A percentile compares a stretch with the other conserved stretches of the same genome.
These are phyloP conservation scores for Capricornis sumatraensis DNA, from an alignment of 2,113 vertebrate genomes.

Conservation along the genomic window DNA sequence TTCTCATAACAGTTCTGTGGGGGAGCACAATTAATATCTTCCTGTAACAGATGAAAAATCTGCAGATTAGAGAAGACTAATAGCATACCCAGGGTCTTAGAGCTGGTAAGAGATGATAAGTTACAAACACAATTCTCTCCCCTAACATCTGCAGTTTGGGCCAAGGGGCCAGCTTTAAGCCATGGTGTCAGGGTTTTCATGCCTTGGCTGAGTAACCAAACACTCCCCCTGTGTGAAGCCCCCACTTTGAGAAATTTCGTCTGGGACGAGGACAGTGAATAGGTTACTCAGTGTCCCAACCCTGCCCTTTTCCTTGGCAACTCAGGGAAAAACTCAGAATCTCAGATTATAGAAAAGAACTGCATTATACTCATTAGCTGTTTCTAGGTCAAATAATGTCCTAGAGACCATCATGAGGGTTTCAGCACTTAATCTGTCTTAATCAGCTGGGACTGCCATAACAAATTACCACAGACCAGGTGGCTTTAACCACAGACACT, in stretches of 20 bases:
- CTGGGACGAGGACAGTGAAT: neutral
- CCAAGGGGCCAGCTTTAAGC: neutral
- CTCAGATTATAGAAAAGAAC: neutral
- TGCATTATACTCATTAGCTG: neutral
- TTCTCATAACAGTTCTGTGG: neutral
- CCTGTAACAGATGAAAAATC: neutral
- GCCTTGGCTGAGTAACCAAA: neutral
- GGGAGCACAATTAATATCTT: neutral
- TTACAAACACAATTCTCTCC: neutral
- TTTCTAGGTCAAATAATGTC: neutral
- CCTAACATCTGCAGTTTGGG: neutral
- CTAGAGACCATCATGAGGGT: neutral
- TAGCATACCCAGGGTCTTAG: neutral
- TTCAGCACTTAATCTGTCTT: neutral
- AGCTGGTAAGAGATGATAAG: neutral
- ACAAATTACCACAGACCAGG: neutral
- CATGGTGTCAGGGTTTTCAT: neutral
- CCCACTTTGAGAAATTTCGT: neutral
- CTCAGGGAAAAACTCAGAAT: neutral
- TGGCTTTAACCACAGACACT: neutral
- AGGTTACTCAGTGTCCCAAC: neutral
- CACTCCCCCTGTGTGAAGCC: neutral
- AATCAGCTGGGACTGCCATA: neutral
- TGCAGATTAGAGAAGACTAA: neutral
- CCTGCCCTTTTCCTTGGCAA: neutral